Percentiles rank a stretch among this genome's conserved stretches.
Evolutionary conservation across 2,888 invertebrate species (phyloP).

Genomic region (Caradrina kadenii): DNA sequence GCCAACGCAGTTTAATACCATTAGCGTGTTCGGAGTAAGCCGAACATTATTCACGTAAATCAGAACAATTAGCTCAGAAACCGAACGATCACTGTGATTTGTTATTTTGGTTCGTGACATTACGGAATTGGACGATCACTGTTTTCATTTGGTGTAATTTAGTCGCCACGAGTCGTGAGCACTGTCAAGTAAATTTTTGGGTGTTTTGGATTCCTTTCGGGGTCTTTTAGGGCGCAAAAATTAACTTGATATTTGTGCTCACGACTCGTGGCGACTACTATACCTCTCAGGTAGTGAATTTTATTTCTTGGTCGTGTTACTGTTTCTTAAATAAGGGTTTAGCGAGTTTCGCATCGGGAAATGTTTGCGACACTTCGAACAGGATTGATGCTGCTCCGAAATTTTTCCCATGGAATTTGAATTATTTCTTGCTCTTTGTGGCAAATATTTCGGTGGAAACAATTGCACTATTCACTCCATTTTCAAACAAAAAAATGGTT

Average conservation of each 20-base stretch:
- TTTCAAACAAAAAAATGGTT: not conserved
- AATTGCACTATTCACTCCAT: not conserved
- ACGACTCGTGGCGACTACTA: no score
- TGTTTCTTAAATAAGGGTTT: constrained; percentile 40
- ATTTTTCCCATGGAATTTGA: constrained; percentile 22
- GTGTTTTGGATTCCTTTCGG: no score
- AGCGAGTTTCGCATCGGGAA: constrained; percentile 21
- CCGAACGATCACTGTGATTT: constrained; percentile 61
- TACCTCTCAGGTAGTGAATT: constrained; percentile 17
- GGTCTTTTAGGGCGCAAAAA: no score
- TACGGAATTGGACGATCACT: constrained; percentile 53
- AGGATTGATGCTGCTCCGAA: constrained; percentile 8
- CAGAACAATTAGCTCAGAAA: constrained; percentile 59
- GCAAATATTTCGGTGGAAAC: constrained; percentile 13
- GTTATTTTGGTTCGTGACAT: constrained; percentile 52
- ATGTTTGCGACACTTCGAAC: constrained; percentile 30
- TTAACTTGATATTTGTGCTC: no score
- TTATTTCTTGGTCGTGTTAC: constrained; percentile 26
- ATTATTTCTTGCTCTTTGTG: constrained; percentile 26
- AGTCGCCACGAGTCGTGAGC: no score
- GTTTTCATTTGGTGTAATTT: constrained; percentile 32
- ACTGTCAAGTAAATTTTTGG: no score
- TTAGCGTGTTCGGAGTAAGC: constrained; percentile 48
- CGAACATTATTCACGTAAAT: constrained; percentile 61
- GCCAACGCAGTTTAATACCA: constrained; percentile 52